Evolutionary conservation across 2,888 invertebrate genomes (phyloP).

Genomic region (Troides aeacus): DNA sequence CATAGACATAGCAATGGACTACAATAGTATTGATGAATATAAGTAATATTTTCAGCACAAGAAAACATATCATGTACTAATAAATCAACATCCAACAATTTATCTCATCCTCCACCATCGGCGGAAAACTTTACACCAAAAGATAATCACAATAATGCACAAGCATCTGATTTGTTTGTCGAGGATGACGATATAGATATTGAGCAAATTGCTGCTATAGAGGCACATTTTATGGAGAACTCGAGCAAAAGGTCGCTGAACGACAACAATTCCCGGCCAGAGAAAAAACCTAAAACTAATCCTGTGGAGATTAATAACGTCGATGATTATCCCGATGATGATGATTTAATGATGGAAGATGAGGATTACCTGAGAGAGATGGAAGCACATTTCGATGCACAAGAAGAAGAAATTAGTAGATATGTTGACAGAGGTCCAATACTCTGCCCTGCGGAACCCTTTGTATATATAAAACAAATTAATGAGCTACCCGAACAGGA

Average conservation of each 20-base stretch:
- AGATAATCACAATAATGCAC: neutral
- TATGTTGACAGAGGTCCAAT: constrained; percentile 37
- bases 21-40: neutral
- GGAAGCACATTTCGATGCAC: constrained; percentile 54
- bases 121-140: constrained; percentile 46
- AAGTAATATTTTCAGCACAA: constrained; percentile 41
- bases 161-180: constrained; percentile 18
- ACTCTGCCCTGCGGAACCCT: constrained; percentile 55
- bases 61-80: constrained; percentile 45
- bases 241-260: constrained; percentile 47
- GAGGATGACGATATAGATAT: constrained; percentile 66
- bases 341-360: constrained; percentile 58
- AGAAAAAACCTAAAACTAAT: constrained; percentile 56
- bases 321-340: constrained; percentile 57
- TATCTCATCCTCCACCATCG: constrained; percentile 46
- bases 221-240: constrained; percentile 51
- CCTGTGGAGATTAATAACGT: constrained; percentile 37
- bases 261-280: constrained; percentile 44
- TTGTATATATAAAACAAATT: constrained; percentile 70
- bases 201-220: constrained; percentile 60
- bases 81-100: constrained; percentile 41
- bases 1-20: no score
- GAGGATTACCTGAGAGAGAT: constrained; percentile 62
- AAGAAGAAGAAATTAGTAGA: constrained; percentile 32
- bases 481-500: constrained; percentile 52